A percentile compares a stretch with the other conserved stretches of the same genome.
phyloP scores from a whole-genome alignment of 2,113 vertebrate species.

The rat (Rattus norvegicus) region GRCr8 NC_086023.1:128091001-128091500 shows the following conservation, averaged over 20 bases:
- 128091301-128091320: neutral
- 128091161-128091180: neutral
- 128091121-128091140: neutral
- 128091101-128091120: neutral
- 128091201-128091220: neutral
- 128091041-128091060: neutral
- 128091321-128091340: neutral
- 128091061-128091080: conserved; percentile 49
- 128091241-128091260: neutral
- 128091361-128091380: neutral
- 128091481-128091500: neutral
- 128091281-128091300: neutral
- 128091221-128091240: neutral
- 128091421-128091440: neutral
- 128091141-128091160: neutral
- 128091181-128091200: neutral
- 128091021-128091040: too few relatives aligned
- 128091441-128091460: neutral
- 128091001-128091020: too few relatives aligned
- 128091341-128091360: neutral
- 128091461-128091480: neutral
- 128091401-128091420: neutral
- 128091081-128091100: neutral
- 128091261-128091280: neutral
- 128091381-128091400: neutral